Conservation (phyloP, 2,113 vertebrate species). For the human (Homo sapiens) region DNA sequence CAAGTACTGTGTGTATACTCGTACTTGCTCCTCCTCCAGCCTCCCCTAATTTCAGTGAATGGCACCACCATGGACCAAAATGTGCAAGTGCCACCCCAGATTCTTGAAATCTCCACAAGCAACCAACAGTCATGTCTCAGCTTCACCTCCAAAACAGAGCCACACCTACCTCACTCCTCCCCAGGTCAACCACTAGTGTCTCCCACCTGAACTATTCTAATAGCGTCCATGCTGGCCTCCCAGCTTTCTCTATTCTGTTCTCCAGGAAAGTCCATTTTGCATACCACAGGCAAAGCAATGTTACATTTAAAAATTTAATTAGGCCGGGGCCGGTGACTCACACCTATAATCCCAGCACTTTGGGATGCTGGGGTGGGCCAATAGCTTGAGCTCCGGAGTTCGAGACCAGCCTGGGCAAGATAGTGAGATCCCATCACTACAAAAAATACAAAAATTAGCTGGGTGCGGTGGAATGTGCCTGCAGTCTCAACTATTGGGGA, state of each 20-base stretch:
- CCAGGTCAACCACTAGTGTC: neutral
- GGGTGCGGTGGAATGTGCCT: no score
- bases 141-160: neutral
- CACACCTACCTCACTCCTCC: neutral
- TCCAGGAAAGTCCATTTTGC: neutral
- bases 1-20: neutral
- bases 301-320: no score
- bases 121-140: neutral
- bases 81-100: rapidly evolving
- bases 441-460: no score
- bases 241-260: neutral
- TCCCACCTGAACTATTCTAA: neutral
- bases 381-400: no score
- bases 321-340: no score
- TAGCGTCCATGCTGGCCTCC: neutral
- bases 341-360: no score
- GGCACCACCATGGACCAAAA: neutral
- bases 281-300: neutral
- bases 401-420: no score
- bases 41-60: neutral
- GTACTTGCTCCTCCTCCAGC: neutral
- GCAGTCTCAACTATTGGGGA: no score
- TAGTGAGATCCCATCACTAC: no score
- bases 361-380: no score
- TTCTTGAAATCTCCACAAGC: neutral